Evolutionary conservation across 2,113 vertebrate species (phyloP), one percentile per base, ranked within the genome.

Genomic region (Entelurus aequoreus): DNA sequence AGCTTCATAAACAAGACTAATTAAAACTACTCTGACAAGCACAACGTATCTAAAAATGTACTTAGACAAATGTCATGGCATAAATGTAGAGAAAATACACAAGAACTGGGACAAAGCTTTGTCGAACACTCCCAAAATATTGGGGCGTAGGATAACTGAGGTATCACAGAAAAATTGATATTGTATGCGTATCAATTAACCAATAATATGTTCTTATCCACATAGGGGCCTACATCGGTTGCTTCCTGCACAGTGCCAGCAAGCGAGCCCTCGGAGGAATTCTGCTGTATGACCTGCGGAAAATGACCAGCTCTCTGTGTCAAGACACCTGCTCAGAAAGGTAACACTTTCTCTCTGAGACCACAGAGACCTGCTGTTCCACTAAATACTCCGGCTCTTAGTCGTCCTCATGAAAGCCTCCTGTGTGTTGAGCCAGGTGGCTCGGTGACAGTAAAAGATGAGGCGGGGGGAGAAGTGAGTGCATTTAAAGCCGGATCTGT

Each of bases 261-360:
- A 90, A 94, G 14, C 92, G 88, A 16, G 93, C 92, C 0, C 88
- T 98, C 78, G 95, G 94, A 73, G 96, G 94, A 59, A 91, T 91
- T 0, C 90, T 98, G 75, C 95, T 98, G 67, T 96, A 96, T n/a
- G 95, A 98, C 83, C 88, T 96, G 77, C 91, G 95, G 44, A 98
- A 97, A 89, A 98, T 98, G 95, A 97, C 95, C 1, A 86, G 94
- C 50, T 76, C 94, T 62, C 90, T 96, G 81, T 98, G 95, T 82
- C 95, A 97, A 68, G 94, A 96, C 53, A 95, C 94, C 47, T 98
- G 96, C 73, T 94, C 94, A 0, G 94, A 98, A 88, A 92, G 95
- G 96, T 97, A 90, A 90, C 89, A 80, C n/a, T 10, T 47, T 66
- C 14, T 36, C 37, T 12, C 36, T 52, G 1, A 63, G 69, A 50